Base-by-base conservation (phyloP, 1,140 invertebrate species). In the Cecropterus lyciades region DNA sequence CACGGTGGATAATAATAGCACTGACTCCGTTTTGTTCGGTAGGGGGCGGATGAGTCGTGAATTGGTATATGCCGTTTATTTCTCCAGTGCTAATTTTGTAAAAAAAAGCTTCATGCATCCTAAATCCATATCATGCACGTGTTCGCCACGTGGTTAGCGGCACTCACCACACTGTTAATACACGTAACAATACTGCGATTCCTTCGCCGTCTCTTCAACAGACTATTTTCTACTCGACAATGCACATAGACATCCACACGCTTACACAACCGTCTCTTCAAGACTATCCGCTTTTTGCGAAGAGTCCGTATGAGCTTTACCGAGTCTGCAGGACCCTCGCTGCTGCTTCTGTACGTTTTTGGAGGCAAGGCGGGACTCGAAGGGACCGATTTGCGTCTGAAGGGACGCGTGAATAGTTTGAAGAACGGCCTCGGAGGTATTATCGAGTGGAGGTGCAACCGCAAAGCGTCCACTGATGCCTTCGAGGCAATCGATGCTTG, bases 361-460 rank as follows among this genome's bases (percentile, higher is more conserved):
- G 92, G 77, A 65, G 93, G 82, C 70, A 93, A 72, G 59, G 94
- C 89, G 0, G 94, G 94, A 37, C 94, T 95, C 46, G 94, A 94
- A 0, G 95, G 94, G 10, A 93, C 94, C 6, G 94, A 95, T 85
- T 95, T 95, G 78, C 95, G 93, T 63, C 94, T 91, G 81, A 95
- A 95, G 11, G 95, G 95, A 75, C 94, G 93, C 60, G 93, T 89
- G 46, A 95, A 91, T 55, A 95, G 86, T 81, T 93, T 93, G 71
- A 95, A 94, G 74, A 94, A 87, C 48, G 88, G 91, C 69, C 71
- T 82, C 68, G 91, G 91, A 11, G 92, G 89, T 76, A 93, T 86
- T 71, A 93, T 89, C 45, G 88, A 90, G 66, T 92, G 91, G 15
- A 92, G 87, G 59, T 91, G 92, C 65, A 89, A 84, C 52, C 92